Percentiles rank a stretch among this genome's conserved stretches.
Evolutionary conservation across 53 echinoderm and acorn worm genomes (phyloP).

Genomic region (Astropecten irregularis): DNA sequence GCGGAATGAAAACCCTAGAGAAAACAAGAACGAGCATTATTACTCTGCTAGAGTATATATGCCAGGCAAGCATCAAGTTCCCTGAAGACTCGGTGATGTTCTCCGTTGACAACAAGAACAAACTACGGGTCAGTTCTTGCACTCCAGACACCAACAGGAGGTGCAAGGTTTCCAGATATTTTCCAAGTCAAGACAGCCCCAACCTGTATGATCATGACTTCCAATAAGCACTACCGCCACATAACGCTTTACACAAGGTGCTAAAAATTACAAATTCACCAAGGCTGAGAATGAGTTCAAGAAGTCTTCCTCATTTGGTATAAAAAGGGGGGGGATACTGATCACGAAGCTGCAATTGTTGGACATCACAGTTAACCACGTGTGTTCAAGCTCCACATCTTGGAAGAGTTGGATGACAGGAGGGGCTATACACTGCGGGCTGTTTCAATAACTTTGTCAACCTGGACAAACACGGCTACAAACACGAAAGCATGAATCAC

Average conservation of each 20-base stretch:
- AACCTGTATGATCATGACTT: constrained; percentile 64
- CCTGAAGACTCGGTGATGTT: not conserved
- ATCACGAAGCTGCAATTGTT: no score
- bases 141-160: constrained; percentile 30
- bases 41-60: constrained; percentile 43
- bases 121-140: constrained; percentile 27
- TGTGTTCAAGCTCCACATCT: no score
- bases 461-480: constrained; percentile 28
- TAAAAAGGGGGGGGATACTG: no score
- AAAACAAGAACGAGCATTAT: constrained; percentile 23
- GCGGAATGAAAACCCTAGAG: not conserved
- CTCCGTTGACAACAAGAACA: constrained; percentile 68
- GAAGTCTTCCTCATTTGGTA: no score
- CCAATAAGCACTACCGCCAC: no score
- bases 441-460: constrained; percentile 41
- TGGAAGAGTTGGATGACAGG: no score
- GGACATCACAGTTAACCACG: no score
- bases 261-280: no score
- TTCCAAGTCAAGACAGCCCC: constrained; percentile 51
- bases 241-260: no score
- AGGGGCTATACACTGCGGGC: constrained; percentile 10
- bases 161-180: constrained; percentile 1
- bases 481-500: constrained; percentile 59
- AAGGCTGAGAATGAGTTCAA: no score
- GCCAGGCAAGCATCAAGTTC: not conserved